phyloP scores from a whole-genome alignment of 2,797 vertebrate genomes.

The Phylloscopus collybita region DNA sequence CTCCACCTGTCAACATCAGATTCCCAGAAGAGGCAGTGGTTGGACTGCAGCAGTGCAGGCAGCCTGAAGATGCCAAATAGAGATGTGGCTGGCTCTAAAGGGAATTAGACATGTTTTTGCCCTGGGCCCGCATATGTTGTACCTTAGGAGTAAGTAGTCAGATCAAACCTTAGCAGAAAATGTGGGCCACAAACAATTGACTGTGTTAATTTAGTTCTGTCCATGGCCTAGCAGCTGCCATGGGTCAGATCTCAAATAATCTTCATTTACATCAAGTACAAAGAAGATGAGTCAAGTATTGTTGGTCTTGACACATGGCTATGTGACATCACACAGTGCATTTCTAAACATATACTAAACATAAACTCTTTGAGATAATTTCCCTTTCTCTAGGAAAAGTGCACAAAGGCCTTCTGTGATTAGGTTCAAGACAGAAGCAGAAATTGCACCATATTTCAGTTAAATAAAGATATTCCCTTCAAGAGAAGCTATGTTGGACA shows the following conservation, averaged over 20 bases:
- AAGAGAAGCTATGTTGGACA: neutral
- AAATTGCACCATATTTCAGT: neutral
- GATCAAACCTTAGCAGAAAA: neutral
- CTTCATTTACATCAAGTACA: neutral
- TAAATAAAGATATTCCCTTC: neutral
- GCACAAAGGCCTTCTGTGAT: neutral
- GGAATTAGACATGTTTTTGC: neutral
- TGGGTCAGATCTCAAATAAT: neutral
- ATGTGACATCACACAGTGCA: neutral
- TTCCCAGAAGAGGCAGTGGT: neutral
- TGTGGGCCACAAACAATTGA: neutral
- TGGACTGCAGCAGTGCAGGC: neutral
- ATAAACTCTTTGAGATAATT: neutral
- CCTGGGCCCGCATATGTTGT: neutral
- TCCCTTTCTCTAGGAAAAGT: neutral
- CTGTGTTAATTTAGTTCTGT: neutral
- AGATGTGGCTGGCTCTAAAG: neutral
- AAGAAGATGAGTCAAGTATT: neutral
- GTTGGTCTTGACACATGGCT: neutral
- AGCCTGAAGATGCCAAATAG: neutral
- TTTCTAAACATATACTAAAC: neutral
- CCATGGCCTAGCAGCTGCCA: neutral
- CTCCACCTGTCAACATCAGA: conserved; percentile 47
- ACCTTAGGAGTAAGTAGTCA: neutral
- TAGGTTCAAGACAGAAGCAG: neutral